A percentile compares a stretch with the other conserved stretches of the same genome.
phyloP scores from a whole-genome alignment of 2,888 invertebrate species.

The Xestia c-nigrum region DNA sequence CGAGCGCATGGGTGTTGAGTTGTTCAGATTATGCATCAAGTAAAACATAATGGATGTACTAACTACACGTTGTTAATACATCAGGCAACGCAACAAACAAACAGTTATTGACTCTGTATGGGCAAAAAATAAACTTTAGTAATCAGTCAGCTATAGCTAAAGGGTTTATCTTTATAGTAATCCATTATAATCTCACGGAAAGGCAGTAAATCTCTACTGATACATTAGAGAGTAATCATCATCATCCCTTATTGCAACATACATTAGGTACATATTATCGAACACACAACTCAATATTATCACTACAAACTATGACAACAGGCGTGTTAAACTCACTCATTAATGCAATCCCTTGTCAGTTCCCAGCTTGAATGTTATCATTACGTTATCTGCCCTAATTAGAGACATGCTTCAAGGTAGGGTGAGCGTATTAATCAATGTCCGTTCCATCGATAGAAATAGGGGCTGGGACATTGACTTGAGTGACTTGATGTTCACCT shows the following conservation, averaged over 20 bases:
- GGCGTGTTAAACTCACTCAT: conserved; percentile 33
- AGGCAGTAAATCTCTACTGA: not conserved
- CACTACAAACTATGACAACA: conserved; percentile 24
- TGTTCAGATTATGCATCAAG: no score
- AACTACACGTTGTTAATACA: no score
- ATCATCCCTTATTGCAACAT: conserved; percentile 6
- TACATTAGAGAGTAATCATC: conserved; percentile 16
- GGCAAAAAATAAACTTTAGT: not conserved
- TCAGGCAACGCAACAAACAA: not conserved
- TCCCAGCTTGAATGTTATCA: conserved; percentile 50
- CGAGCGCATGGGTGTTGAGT: no score
- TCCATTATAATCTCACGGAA: not conserved
- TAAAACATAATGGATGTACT: no score
- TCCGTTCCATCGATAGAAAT: conserved; percentile 73
- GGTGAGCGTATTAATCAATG: conserved; percentile 82
- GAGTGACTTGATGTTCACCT: conserved; percentile 47
- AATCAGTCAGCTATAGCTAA: not conserved
- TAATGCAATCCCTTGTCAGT: conserved; percentile 47
- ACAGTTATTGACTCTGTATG: not conserved
- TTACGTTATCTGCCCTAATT: conserved; percentile 78
- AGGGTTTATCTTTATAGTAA: not conserved
- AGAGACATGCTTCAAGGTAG: conserved; percentile 69
- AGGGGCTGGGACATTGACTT: conserved; percentile 67
- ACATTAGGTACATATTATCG: not conserved
- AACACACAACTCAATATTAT: not conserved